Evolutionary conservation across 2,888 invertebrate species (phyloP), one percentile per base, ranked within the genome.

Genomic region (Clanis bilineata): DNA sequence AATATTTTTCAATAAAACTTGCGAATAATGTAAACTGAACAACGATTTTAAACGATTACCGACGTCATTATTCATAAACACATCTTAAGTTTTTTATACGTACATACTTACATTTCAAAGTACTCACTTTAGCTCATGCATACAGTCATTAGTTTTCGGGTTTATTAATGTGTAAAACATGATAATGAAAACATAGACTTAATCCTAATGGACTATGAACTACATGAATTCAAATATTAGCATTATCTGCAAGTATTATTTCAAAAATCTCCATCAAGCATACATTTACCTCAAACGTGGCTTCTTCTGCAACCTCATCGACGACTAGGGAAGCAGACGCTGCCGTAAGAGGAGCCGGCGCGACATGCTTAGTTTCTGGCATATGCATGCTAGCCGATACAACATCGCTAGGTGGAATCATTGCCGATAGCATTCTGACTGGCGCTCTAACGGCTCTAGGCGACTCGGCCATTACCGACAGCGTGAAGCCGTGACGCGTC

Each of bases 401-500:
- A 36, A 43, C 59, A 9, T 32, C 22, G 18, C 22, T 55, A 36
- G 60, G 56, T 0, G 67, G 59, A 2, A 78, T 60, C 18, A 80
- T 55, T 15, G 78, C 79, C 2, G 81, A 78, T 0, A 82, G 77
- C 81, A 83, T 79, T 43, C 83, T 73, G 23, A 89, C 55, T 0
- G 74, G 72, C 2, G 85, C 70, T 3, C 74, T 75, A 41, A 74
- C 60, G 4, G 63, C 61, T n/a, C 69, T 71, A 5, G 80, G 77
- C 18, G 71, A 56, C 2, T 80, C 75, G 7, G 62, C 63, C 23
- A 67, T 47, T 64, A 80, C 64, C 3, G 80, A 66, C 61, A 72
- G 78, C 5, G 75, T 71, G 76, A 82, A 80, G 65, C 76, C 76
- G 39, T 77, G 71, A 51, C 80, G 85, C 15, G 87, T 83, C 90